These are phyloP conservation scores for Euura saliciscinereae DNA, from an alignment of 1,140 invertebrate species.

Conservation along the genomic window DNA sequence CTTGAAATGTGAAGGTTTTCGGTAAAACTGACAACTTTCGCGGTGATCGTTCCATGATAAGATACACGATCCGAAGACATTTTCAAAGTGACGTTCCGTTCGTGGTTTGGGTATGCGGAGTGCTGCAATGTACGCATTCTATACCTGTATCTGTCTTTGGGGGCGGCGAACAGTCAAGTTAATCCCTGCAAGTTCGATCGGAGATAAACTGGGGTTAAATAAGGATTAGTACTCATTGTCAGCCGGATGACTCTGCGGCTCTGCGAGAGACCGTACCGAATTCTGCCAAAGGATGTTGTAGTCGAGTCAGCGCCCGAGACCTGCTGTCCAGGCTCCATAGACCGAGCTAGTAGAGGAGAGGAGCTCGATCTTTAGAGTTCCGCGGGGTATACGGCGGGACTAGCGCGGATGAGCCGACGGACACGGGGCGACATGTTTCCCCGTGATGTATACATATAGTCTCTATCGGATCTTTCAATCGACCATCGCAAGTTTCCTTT, in stretches of 20 bases:
- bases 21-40: slow-evolving; percentile 10
- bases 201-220: slow-evolving; percentile 16
- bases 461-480: no score
- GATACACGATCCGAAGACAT: background rate
- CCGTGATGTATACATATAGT: no score
- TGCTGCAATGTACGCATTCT: background rate
- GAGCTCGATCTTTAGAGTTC: no score
- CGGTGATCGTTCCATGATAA: background rate
- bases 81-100: slow-evolving; percentile 6
- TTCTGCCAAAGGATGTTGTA: background rate
- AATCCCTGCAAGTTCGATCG: slow-evolving; percentile 13
- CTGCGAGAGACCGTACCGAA: background rate
- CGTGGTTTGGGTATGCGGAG: background rate
- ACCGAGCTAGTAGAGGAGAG: no score
- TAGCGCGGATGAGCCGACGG: no score
- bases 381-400: no score
- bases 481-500: no score
- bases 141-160: background rate
- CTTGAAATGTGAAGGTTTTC: background rate
- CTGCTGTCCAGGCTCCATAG: no score
- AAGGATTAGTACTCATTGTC: slow-evolving; percentile 14
- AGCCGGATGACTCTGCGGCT: slow-evolving; percentile 12
- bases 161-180: slow-evolving; percentile 10
- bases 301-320: no score
- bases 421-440: no score